Evolutionary conservation across 2,888 invertebrate species (phyloP).

Genomic region (Nomada lathburiana): DNA sequence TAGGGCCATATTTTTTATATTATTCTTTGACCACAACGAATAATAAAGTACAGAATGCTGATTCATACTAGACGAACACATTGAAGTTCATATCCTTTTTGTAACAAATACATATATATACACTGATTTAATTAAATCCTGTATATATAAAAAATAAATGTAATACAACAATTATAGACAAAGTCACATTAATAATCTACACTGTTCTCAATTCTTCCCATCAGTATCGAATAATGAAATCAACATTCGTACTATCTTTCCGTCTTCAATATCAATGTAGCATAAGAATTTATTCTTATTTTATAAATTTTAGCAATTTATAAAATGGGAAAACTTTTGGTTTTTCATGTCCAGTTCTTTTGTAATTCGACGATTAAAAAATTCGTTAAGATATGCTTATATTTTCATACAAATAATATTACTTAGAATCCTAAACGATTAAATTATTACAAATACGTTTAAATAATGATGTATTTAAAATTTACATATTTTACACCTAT

Average conservation of each 20-base stretch:
- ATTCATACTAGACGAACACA: neutral
- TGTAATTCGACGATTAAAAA: conserved; percentile 35
- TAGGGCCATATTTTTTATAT: conserved; percentile 1
- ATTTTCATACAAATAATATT: conserved; percentile 45
- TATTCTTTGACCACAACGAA: conserved; percentile 17
- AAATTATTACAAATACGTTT: conserved; percentile 57
- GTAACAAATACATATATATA: neutral
- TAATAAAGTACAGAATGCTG: neutral
- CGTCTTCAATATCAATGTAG: conserved; percentile 15
- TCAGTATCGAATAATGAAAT: conserved; percentile 18
- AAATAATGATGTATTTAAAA: conserved; percentile 52
- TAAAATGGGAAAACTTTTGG: conserved; percentile 50
- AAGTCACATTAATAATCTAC: neutral
- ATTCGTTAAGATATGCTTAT: conserved; percentile 40
- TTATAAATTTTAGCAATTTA: conserved; percentile 50
- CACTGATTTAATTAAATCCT: conserved; percentile 8
- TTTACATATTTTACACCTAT: conserved; percentile 30
- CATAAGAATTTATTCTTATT: conserved; percentile 51
- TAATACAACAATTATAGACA: conserved; percentile 22
- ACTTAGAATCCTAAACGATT: conserved; percentile 46
- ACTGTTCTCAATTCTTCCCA: conserved; percentile 7
- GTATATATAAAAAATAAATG: conserved; percentile 21
- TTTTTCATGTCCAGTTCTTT: conserved; percentile 15
- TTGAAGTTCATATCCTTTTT: conserved; percentile 9
- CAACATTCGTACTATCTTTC: conserved; percentile 15